These are phyloP conservation scores for Pangasius krempfi DNA, from an alignment of 2,797 vertebrate genomes.

Conservation along the genomic window DNA sequence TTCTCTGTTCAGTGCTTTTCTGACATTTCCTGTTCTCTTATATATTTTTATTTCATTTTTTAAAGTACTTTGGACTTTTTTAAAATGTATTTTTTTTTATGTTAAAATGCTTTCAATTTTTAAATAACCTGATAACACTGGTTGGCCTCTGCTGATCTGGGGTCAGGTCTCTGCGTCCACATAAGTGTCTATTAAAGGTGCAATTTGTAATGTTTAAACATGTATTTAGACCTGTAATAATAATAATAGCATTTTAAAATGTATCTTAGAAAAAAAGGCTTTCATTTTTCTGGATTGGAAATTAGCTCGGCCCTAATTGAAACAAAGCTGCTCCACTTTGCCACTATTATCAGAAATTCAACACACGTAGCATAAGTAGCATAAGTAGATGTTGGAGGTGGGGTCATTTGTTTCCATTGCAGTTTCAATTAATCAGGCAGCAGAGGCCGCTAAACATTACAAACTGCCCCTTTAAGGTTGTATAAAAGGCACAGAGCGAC, in stretches of 20 bases:
- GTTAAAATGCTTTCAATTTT: background rate
- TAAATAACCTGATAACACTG: background rate
- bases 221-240: background rate
- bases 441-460: background rate
- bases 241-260: background rate
- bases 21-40: background rate
- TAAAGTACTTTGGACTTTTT: background rate
- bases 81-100: background rate
- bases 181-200: background rate
- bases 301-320: background rate
- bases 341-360: background rate
- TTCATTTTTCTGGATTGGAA: background rate
- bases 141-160: background rate
- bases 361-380: background rate
- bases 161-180: background rate
- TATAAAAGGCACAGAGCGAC: background rate
- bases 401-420: background rate
- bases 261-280: background rate
- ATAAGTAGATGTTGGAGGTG: too few species aligned
- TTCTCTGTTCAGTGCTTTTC: background rate
- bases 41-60: background rate
- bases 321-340: background rate
- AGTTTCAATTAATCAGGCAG: background rate
- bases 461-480: background rate
- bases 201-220: background rate